Evolutionary conservation across 1,140 invertebrate species (phyloP), one percentile per base, ranked within the genome.

Genomic region (Sarcophaga bullata): DNA sequence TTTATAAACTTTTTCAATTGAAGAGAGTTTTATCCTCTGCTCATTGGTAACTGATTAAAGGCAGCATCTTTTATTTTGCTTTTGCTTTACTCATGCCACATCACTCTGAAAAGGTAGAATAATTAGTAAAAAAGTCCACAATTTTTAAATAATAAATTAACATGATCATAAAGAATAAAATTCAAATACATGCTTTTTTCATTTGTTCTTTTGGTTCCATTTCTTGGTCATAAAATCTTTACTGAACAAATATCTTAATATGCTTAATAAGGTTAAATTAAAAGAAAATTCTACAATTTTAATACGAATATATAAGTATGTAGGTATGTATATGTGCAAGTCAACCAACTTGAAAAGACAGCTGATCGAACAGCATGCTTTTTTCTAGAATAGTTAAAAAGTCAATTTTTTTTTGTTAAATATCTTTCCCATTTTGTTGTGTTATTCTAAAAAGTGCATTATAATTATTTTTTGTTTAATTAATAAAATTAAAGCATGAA

Each of bases 221-320:
- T 68, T 68, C 54, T 76, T 52, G 75, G 75, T 78, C 75, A 78
- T 48, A 78, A 52, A 50, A 78, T 78, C 75, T 78, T 78, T 78
- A 78, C 75, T 78, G 52, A 75, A 78, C 49, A 78, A 50, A 78
- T 50, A 78, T 78, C 62, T 58, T 58, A 58, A 58, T 58, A 58
- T 46, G 47, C 73, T 78, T 78, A 78, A 37, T 37, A 2, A 37
- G 25, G 25, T 78, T 78, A 78, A 19, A 19, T 19, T 68, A 58
- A n/a, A 76, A 76, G 4, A 48, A 78, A 49, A 78, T 48, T 13
- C 48, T 78, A 78, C 75, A 78, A 78, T 78, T 78, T 68, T 25
- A 68, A 68, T 68, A 68, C 19, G 62, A 68, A 68, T 68, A 68
- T 58, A 58, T 58, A n/a, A 13, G 46, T 49, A 76, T n/a, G 73